Percentiles rank a stretch among this genome's conserved stretches.
Conservation (phyloP, 2,113 vertebrate genomes). For the Pelecanoides urinatrix region DNA sequence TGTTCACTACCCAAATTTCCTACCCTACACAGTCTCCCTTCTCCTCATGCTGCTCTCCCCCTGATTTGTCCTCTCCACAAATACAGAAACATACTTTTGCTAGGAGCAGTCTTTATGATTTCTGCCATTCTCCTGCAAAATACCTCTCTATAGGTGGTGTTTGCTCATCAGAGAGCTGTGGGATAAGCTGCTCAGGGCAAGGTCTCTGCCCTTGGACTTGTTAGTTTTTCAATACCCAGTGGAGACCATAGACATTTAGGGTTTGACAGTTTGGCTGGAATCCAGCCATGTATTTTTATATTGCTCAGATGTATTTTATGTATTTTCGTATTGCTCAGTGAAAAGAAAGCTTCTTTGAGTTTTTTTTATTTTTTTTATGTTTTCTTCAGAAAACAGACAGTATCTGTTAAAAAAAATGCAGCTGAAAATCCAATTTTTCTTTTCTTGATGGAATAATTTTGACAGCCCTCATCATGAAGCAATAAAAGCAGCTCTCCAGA, state of each 20-base stretch:
- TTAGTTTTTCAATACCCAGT: not conserved
- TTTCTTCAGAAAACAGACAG: not conserved
- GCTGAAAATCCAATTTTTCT: not conserved
- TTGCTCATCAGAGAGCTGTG: not conserved
- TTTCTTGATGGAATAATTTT: not conserved
- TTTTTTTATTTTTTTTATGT: not conserved
- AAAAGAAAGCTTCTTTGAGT: not conserved
- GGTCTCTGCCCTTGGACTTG: not conserved
- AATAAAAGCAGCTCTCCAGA: not conserved
- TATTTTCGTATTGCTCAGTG: not conserved
- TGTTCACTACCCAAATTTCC: too few relatives aligned
- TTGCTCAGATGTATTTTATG: not conserved
- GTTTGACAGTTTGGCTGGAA: not conserved
- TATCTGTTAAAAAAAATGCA: not conserved
- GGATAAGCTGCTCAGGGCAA: not conserved
- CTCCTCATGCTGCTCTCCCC: not conserved
- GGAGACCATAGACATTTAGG: not conserved
- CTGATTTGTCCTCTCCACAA: not conserved
- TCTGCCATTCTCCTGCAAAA: not conserved
- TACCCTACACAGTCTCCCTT: not conserved
- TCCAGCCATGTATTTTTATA: not conserved
- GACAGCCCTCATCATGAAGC: not conserved
- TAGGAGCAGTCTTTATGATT: not conserved
- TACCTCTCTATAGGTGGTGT: not conserved
- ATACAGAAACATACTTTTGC: not conserved